Evolutionary conservation across 2,888 invertebrate genomes (phyloP).

Genomic region (Pogonocherus hispidulus): DNA sequence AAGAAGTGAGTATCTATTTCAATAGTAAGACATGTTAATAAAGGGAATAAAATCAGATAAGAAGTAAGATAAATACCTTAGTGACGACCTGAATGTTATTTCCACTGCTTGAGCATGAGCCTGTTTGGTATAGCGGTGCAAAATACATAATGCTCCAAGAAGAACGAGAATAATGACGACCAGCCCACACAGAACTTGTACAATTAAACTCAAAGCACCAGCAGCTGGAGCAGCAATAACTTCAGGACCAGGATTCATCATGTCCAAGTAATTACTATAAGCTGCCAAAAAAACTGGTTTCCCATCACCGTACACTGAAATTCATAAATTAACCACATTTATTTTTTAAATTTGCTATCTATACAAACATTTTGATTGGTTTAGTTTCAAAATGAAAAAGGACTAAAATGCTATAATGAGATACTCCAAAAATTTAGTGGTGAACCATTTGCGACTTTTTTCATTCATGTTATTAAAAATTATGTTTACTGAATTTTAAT

Average conservation of each 20-base stretch:
- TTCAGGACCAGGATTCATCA: conserved; percentile 79
- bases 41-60: too few relatives aligned
- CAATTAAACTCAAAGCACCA: conserved; percentile 73
- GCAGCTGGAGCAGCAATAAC: conserved; percentile 66
- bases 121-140: conserved; percentile 78
- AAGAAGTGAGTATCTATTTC: too few relatives aligned
- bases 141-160: conserved; percentile 75
- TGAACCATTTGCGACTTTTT: too few relatives aligned
- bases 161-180: conserved; percentile 76
- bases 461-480: too few relatives aligned
- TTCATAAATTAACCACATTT: conserved; percentile 8
- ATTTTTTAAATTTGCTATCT: conserved; percentile 10
- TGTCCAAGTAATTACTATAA: conserved; percentile 83
- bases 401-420: too few relatives aligned
- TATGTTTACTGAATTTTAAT: too few relatives aligned
- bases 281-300: conserved; percentile 72
- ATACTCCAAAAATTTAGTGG: too few relatives aligned
- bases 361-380: too few relatives aligned
- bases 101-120: conserved; percentile 77
- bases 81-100: conserved; percentile 77
- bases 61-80: conserved; percentile 70
- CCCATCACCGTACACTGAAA: conserved; percentile 69
- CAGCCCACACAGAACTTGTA: conserved; percentile 79
- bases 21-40: conserved; percentile 15
- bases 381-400: too few relatives aligned